These are phyloP conservation scores for Luehdorfia chinensis DNA, from an alignment of 1,140 invertebrate genomes.

Conservation along the genomic window DNA sequence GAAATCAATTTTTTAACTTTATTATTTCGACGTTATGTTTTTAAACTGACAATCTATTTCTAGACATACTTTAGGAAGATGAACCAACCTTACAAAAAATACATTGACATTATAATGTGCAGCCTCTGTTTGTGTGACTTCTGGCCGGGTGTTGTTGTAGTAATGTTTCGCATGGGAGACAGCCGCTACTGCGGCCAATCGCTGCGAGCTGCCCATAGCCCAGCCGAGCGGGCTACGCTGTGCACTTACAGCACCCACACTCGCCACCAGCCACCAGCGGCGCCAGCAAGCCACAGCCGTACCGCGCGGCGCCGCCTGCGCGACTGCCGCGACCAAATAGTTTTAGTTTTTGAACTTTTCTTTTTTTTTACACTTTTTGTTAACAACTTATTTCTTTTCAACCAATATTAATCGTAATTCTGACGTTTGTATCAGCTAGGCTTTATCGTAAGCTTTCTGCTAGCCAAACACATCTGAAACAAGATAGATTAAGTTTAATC, in stretches of 20 bases:
- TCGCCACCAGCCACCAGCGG: slow-evolving; percentile 55
- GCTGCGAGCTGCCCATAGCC: slow-evolving; percentile 70
- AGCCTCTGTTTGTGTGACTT: slow-evolving; percentile 39
- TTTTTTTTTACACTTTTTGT: slow-evolving; percentile 20
- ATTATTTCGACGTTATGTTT: too few species aligned
- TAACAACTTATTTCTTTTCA: slow-evolving; percentile 25
- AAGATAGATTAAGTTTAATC: slow-evolving; percentile 25
- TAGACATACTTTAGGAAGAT: too few species aligned
- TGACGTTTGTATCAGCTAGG: slow-evolving; percentile 35
- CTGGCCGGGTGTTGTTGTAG: slow-evolving; percentile 58
- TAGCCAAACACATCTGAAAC: slow-evolving; percentile 52
- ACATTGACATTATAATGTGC: slow-evolving; percentile 60
- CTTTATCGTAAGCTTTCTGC: slow-evolving; percentile 19
- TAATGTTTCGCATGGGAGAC: slow-evolving; percentile 57
- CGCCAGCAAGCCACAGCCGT: slow-evolving; percentile 57
- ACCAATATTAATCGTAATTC: slow-evolving; percentile 28
- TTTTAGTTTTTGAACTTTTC: not conserved
- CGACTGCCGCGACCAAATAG: slow-evolving; percentile 34
- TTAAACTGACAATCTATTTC: too few species aligned
- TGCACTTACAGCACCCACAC: slow-evolving; percentile 42
- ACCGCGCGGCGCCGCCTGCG: slow-evolving; percentile 49
- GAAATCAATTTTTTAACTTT: too few species aligned
- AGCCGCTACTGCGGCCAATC: slow-evolving; percentile 62
- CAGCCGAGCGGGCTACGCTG: slow-evolving; percentile 70
- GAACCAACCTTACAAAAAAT: slow-evolving; percentile 69